phyloP scores from a whole-genome alignment of 2,888 invertebrate species.

The Drosophila buzzatii region DNA sequence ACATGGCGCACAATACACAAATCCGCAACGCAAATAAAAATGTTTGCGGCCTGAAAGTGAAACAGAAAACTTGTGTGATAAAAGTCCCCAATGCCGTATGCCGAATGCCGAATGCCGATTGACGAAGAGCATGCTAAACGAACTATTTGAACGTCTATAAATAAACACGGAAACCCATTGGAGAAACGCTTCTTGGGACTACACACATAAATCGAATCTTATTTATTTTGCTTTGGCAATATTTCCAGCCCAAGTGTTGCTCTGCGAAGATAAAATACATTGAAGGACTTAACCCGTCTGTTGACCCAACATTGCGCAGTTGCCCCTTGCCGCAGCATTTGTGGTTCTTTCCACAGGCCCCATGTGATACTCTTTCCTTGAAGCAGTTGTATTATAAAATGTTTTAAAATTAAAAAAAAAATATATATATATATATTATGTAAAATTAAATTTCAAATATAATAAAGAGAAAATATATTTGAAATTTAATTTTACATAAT shows the following conservation, averaged over 20 bases:
- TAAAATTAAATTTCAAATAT: no score
- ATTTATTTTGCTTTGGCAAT: conserved; percentile 76
- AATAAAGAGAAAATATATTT: no score
- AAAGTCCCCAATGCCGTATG: conserved; percentile 43
- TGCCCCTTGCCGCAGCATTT: conserved; percentile 44
- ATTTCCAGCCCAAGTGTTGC: conserved; percentile 69
- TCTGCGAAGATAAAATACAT: conserved; percentile 75
- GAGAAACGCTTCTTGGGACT: conserved; percentile 42
- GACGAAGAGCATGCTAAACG: conserved; percentile 52
- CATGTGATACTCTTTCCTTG: conserved; percentile 39
- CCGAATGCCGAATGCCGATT: background rate
- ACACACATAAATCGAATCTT: conserved; percentile 79
- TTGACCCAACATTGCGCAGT: conserved; percentile 45
- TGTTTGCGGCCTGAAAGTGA: conserved; percentile 69
- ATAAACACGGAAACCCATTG: conserved; percentile 67
- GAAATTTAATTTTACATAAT: no score
- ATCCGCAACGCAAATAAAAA: conserved; percentile 76
- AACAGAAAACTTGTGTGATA: conserved; percentile 55
- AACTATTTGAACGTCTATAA: conserved; percentile 77
- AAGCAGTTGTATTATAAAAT: background rate
- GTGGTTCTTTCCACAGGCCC: conserved; percentile 49
- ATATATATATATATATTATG: background rate
- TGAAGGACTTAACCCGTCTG: conserved; percentile 64
- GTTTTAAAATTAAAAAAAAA: background rate
- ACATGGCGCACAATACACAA: conserved; percentile 66